These are phyloP conservation scores for Eustalomyia histrio DNA, from an alignment of 2,888 invertebrate genomes.

Conservation along the genomic window DNA sequence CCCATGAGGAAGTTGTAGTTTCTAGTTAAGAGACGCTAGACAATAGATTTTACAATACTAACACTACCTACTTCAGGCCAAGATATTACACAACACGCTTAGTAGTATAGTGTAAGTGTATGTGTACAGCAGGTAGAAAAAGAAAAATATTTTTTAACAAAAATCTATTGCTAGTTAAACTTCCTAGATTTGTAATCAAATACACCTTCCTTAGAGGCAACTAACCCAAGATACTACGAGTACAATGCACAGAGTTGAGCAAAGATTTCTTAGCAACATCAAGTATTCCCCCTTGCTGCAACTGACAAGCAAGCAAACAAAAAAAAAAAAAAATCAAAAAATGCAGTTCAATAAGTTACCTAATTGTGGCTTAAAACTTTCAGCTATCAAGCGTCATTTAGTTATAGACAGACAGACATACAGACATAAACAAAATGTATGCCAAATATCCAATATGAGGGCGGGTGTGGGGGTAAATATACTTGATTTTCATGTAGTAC, in stretches of 20 bases:
- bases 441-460: slow-evolving; percentile 68
- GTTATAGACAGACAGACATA: slow-evolving; percentile 39
- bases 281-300: slow-evolving; percentile 9
- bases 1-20: slow-evolving; percentile 60
- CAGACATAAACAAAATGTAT: slow-evolving; percentile 68
- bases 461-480: slow-evolving; percentile 36
- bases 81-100: slow-evolving; percentile 58
- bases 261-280: slow-evolving; percentile 21
- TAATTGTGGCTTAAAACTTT: slow-evolving; percentile 64
- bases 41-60: slow-evolving; percentile 36
- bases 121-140: slow-evolving; percentile 40
- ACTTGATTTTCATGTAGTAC: slow-evolving; percentile 1
- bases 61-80: slow-evolving; percentile 45
- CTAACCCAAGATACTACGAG: slow-evolving; percentile 13
- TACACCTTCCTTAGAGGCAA: slow-evolving; percentile 63
- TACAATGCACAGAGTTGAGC: slow-evolving; percentile 49
- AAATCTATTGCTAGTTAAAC: slow-evolving; percentile 48
- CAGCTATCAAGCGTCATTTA: slow-evolving; percentile 50
- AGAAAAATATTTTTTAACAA: slow-evolving; percentile 6
- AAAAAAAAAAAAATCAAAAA: too few species aligned
- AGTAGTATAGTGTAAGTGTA: slow-evolving; percentile 28
- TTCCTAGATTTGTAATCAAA: slow-evolving; percentile 65
- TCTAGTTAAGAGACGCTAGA: slow-evolving; percentile 48
- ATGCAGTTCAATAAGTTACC: slow-evolving; percentile 70
- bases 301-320: slow-evolving; percentile 4